A percentile compares a stretch with the other conserved stretches of the same genome.
Conservation (phyloP, 1,140 invertebrate species). For the Popillia japonica region DNA sequence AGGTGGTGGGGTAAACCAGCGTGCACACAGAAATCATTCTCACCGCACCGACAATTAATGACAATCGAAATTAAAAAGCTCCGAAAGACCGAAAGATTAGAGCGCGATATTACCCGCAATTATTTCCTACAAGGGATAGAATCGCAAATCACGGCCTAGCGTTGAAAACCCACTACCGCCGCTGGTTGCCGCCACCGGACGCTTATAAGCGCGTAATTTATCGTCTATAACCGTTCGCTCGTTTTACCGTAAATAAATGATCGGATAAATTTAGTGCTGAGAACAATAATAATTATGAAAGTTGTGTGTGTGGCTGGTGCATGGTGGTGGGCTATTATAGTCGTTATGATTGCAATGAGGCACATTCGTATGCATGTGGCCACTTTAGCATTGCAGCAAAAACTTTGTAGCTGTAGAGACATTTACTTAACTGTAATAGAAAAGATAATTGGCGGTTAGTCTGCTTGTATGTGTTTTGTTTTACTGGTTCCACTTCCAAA, state of each 20-base stretch:
- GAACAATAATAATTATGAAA: slow-evolving; percentile 31
- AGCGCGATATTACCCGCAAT: slow-evolving; percentile 41
- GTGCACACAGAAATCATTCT: slow-evolving; percentile 47
- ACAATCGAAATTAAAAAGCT: slow-evolving; percentile 58
- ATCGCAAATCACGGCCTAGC: slow-evolving; percentile 38
- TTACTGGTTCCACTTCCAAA: too few relatives aligned
- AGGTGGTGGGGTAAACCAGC: not conserved
- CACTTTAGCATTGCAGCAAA: too few relatives aligned
- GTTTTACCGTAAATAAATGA: slow-evolving; percentile 34
- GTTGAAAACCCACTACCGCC: not conserved
- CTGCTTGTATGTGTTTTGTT: too few relatives aligned
- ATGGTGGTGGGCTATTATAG: not conserved
- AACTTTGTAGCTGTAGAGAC: too few relatives aligned
- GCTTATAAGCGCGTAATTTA: slow-evolving; percentile 32
- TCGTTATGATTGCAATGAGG: not conserved
- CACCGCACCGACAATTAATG: slow-evolving; percentile 56
- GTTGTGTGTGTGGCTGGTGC: slow-evolving; percentile 4
- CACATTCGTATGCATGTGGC: not conserved
- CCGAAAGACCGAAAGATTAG: slow-evolving; percentile 52
- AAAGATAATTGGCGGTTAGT: too few relatives aligned
- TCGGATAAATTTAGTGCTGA: slow-evolving; percentile 32
- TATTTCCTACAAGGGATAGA: slow-evolving; percentile 30
- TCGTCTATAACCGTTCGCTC: slow-evolving; percentile 30
- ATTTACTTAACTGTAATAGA: too few relatives aligned
- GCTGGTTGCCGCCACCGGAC: not conserved